These are phyloP conservation scores for Danio aesculapii DNA, from an alignment of 2,797 vertebrate genomes.

Conservation along the genomic window DNA sequence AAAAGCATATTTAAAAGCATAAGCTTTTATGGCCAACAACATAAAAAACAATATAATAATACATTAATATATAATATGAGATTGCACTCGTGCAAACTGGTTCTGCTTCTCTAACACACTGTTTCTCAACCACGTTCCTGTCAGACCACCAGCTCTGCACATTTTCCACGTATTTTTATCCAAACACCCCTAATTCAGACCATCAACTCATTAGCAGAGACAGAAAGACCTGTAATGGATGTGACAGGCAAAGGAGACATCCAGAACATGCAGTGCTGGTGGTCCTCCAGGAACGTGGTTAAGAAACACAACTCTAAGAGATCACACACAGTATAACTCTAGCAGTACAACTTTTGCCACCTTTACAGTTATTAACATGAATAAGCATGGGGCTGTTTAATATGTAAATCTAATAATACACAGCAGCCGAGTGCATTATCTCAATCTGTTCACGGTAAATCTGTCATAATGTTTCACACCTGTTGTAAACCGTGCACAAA, in stretches of 20 bases:
- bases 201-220: too few relatives aligned
- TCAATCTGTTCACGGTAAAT: slow-evolving; percentile 31
- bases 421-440: background rate
- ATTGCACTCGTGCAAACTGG: background rate
- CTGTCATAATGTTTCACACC: slow-evolving; percentile 27
- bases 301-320: background rate
- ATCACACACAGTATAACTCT: background rate
- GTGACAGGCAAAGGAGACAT: too few relatives aligned
- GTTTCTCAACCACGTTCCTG: too few relatives aligned
- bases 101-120: background rate
- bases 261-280: too few relatives aligned
- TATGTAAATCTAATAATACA: slow-evolving; percentile 4
- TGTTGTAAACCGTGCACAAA: slow-evolving; percentile 5
- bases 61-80: slow-evolving; percentile 17
- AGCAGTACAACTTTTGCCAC: too few relatives aligned
- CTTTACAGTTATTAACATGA: background rate
- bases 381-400: background rate
- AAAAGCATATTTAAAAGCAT: slow-evolving; percentile 22
- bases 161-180: too few relatives aligned
- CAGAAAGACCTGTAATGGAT: too few relatives aligned
- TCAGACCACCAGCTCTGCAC: too few relatives aligned
- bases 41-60: slow-evolving; percentile 33
- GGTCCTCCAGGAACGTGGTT: too few relatives aligned
- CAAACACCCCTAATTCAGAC: too few relatives aligned
- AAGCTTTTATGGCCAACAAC: slow-evolving; percentile 10